Base-by-base conservation (phyloP, 2,113 vertebrate genomes). In the Symphodus melops region DNA sequence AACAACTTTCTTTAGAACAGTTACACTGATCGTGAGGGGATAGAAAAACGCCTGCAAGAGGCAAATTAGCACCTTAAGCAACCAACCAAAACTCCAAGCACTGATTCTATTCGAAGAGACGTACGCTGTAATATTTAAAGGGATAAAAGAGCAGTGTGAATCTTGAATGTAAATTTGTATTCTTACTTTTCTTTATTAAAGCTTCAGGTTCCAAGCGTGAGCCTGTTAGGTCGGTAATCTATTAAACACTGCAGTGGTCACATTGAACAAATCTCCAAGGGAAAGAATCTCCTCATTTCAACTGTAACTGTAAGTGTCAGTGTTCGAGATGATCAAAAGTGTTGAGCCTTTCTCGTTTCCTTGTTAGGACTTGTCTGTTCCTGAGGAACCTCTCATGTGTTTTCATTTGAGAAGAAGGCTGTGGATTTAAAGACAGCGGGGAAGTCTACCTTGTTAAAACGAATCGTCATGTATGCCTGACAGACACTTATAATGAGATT, bases 401-500 rank as follows among this genome's bases (percentile, higher is more conserved):
- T 93, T 92, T 85, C 86, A 88, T 91, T 93, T 83, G 84, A 85
- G 85, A 73, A 84, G 75, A 21, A 61, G 41, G 56, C 72, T 61
- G 28, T 28, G 44, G 81, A 83, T 87, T 88, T 89, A 58, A 82
- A 83, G 73, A 66, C 72, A 75, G 80, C 82, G 66, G 82, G 83
- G 90, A 84, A 69, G 60, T 80, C 76, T 84, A 83, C 87, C 83
- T 90, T 86, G 89, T 91, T 92, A 88, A 91, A 90, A 74, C 84
- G 85, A 93, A 89, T 84, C 72, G 85, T 92, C 90, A 89, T 88
- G 78, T 92, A 82, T 88, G 83, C 76, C 84, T 92, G 91, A 93
- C 89, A 89, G 92, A 90, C 89, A 86, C 72, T 90, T 91, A 85
- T 89, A 92, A 93, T 92, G 87, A 92, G 91, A 92, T 92, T 91